Evolutionary conservation across 2,113 vertebrate species (phyloP).

Genomic region (Rallus limicola): DNA sequence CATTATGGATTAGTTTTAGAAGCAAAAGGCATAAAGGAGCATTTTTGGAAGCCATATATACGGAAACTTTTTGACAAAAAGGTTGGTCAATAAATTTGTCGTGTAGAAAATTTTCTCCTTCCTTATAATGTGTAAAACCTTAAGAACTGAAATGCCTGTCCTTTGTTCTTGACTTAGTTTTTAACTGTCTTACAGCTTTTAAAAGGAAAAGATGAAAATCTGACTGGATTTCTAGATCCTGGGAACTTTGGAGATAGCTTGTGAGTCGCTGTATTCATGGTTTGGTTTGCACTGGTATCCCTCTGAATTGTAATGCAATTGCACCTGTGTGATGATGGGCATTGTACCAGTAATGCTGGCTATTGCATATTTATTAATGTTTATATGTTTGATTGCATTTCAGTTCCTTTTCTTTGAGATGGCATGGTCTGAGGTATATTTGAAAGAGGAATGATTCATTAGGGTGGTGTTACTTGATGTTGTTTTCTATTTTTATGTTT

Average conservation of each 20-base stretch:
- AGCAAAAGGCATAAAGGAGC: conserved; percentile 95
- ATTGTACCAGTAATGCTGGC: too few species aligned
- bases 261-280: conserved; percentile 73
- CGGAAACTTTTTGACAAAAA: conserved; percentile 92
- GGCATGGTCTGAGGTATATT: not conserved
- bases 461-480: not conserved
- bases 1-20: conserved; percentile 92
- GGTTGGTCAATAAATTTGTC: conserved; percentile 68
- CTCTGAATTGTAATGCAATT: not conserved
- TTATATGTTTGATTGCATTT: not conserved
- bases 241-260: conserved; percentile 91
- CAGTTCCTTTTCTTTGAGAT: not conserved
- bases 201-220: conserved; percentile 89
- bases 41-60: conserved; percentile 97
- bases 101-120: not conserved
- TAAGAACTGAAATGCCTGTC: not conserved
- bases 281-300: not conserved
- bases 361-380: rapidly evolving
- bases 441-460: not conserved
- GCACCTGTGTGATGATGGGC: rapidly evolving
- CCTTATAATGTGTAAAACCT: not conserved
- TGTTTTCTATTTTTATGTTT: not conserved
- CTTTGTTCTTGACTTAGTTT: conserved; percentile 22
- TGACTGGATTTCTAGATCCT: conserved; percentile 92
- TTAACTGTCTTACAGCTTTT: conserved; percentile 80